phyloP scores from a whole-genome alignment of 2,113 vertebrate species.

The Ptilonorhynchus violaceus region DNA sequence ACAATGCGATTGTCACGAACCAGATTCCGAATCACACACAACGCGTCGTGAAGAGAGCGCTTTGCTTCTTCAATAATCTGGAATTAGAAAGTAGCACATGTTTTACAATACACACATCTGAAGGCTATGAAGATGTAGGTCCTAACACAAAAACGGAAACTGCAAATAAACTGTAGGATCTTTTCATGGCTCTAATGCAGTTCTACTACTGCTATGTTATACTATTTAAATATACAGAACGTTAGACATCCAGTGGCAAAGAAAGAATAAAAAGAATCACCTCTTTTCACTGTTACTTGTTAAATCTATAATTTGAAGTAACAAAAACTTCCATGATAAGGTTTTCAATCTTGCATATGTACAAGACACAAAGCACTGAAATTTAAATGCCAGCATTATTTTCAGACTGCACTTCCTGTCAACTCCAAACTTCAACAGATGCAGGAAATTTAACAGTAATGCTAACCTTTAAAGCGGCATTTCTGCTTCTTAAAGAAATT shows the following conservation, averaged over 20 bases:
- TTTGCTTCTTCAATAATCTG: conserved; percentile 98
- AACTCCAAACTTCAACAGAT: not conserved
- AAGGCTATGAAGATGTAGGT: not conserved
- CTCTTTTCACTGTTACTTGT: not conserved
- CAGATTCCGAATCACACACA: conserved; percentile 96
- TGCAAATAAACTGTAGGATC: not conserved
- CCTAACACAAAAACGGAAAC: not conserved
- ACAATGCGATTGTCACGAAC: conserved; percentile 92
- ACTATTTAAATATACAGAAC: not conserved
- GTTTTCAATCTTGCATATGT: not conserved
- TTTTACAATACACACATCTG: not conserved
- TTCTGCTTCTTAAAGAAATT: not conserved
- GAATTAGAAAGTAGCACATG: fast-evolving
- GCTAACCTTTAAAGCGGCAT: not conserved
- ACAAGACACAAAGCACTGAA: not conserved
- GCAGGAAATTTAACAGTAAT: not conserved
- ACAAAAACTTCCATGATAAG: not conserved
- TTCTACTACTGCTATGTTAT: not conserved
- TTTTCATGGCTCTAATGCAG: not conserved
- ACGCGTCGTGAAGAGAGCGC: conserved; percentile 92
- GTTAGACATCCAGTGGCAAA: not conserved
- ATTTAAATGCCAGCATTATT: not conserved
- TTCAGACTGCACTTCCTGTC: not conserved
- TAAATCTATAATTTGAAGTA: not conserved
- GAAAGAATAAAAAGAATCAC: not conserved